These are phyloP conservation scores for Morone chrysops DNA, from an alignment of 2,113 vertebrate species.

Conservation along the genomic window DNA sequence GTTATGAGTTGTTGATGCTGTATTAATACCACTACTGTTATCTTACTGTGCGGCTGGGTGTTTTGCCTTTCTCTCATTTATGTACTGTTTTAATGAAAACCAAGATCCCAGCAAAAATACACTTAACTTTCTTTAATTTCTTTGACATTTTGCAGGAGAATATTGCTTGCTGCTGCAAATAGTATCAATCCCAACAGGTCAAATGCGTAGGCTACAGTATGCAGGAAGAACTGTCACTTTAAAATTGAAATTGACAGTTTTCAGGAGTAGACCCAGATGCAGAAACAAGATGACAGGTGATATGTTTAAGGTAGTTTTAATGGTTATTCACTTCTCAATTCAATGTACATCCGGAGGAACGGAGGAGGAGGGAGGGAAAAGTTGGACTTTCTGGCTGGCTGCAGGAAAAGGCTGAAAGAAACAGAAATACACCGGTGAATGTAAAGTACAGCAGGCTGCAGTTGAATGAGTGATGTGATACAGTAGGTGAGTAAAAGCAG, in stretches of 20 bases:
- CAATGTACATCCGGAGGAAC: background rate
- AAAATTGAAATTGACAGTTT: slow-evolving; percentile 4
- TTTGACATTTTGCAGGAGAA: background rate
- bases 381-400: background rate
- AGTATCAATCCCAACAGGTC: background rate
- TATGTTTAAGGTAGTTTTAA: background rate
- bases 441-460: background rate
- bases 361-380: background rate
- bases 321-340: background rate
- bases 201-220: background rate
- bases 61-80: slow-evolving; percentile 24
- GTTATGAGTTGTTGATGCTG: slow-evolving; percentile 33
- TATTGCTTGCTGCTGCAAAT: slow-evolving; percentile 18
- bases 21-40: slow-evolving; percentile 32
- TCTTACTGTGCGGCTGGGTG: slow-evolving; percentile 25
- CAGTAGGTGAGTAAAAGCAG: background rate
- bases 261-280: background rate
- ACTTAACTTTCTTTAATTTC: background rate
- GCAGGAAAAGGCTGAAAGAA: background rate
- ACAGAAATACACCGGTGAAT: background rate
- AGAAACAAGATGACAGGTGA: background rate
- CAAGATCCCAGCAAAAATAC: background rate
- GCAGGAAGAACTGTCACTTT: background rate
- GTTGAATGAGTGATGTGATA: background rate
- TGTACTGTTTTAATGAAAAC: slow-evolving; percentile 28